These are phyloP conservation scores for Phymanthus crucifer DNA, from an alignment of 92 coral and sea anemone species.

Conservation along the genomic window DNA sequence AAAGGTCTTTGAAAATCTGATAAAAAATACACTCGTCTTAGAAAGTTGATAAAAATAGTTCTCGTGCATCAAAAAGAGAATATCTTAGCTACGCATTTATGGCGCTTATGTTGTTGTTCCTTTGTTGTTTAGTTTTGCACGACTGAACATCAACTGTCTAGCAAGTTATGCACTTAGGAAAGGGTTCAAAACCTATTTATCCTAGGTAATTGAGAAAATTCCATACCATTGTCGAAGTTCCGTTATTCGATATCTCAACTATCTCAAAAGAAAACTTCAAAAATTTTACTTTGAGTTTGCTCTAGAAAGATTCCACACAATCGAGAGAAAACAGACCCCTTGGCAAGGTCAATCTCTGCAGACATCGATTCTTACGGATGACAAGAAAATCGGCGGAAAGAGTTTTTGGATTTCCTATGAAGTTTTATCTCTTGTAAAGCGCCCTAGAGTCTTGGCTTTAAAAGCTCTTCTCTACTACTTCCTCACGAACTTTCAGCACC, in stretches of 20 bases:
- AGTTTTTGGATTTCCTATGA: constrained; percentile 13
- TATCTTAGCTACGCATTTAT: too few relatives aligned
- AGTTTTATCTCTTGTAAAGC: constrained; percentile 14
- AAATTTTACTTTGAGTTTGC: not conserved
- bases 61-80: too few relatives aligned
- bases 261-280: not conserved
- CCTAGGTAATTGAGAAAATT: not conserved
- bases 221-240: not conserved
- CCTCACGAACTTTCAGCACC: not conserved
- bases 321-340: constrained; percentile 1
- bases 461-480: constrained; percentile 13
- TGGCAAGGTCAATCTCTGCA: constrained; percentile 26
- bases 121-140: not conserved
- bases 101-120: not conserved
- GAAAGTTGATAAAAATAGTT: not conserved
- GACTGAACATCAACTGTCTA: not conserved
- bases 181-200: not conserved
- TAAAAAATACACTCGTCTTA: too few relatives aligned
- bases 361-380: not conserved
- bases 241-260: not conserved
- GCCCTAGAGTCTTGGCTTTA: constrained; percentile 14
- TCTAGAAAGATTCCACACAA: not conserved
- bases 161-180: not conserved
- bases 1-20: too few relatives aligned
- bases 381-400: constrained; percentile 9